phyloP scores from a whole-genome alignment of 2,888 invertebrate genomes.

The Electrophaes corylata region DNA sequence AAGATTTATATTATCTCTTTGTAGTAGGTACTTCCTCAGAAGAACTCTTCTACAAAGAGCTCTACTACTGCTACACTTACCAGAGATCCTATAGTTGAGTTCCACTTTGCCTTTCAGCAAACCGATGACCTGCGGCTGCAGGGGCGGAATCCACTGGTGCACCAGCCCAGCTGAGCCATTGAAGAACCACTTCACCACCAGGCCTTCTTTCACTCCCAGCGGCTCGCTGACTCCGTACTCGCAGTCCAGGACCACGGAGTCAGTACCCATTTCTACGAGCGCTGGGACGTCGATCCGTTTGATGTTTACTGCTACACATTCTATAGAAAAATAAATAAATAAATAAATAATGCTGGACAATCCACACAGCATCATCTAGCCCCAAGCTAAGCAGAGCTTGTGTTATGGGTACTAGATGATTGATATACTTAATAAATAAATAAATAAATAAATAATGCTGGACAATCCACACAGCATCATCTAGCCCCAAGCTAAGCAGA shows the following conservation, averaged over 20 bases:
- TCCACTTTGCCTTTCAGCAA: constrained; percentile 77
- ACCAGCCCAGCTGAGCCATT: constrained; percentile 74
- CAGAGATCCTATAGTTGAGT: constrained; percentile 70
- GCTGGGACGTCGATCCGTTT: constrained; percentile 70
- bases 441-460: too few relatives aligned
- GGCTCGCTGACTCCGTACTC: constrained; percentile 58
- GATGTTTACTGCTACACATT: constrained; percentile 78
- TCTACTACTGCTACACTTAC: too few relatives aligned
- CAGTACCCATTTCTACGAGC: constrained; percentile 68
- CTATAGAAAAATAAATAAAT: constrained; percentile 54
- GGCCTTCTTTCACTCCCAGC: constrained; percentile 51
- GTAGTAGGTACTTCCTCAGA: too few relatives aligned
- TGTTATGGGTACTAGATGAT: too few relatives aligned
- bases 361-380: too few relatives aligned
- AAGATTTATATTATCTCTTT: too few relatives aligned
- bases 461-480: too few relatives aligned
- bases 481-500: too few relatives aligned
- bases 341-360: too few relatives aligned
- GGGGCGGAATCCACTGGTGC: constrained; percentile 80
- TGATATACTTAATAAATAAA: too few relatives aligned
- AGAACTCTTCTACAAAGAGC: too few relatives aligned
- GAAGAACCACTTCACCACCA: constrained; percentile 81
- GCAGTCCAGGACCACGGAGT: constrained; percentile 67
- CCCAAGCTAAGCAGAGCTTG: too few relatives aligned
- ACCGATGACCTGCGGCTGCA: constrained; percentile 74